Evolutionary conservation across 2,888 invertebrate species (phyloP), one percentile per base, ranked within the genome.

Genomic region (Drosophila setosimentum): DNA sequence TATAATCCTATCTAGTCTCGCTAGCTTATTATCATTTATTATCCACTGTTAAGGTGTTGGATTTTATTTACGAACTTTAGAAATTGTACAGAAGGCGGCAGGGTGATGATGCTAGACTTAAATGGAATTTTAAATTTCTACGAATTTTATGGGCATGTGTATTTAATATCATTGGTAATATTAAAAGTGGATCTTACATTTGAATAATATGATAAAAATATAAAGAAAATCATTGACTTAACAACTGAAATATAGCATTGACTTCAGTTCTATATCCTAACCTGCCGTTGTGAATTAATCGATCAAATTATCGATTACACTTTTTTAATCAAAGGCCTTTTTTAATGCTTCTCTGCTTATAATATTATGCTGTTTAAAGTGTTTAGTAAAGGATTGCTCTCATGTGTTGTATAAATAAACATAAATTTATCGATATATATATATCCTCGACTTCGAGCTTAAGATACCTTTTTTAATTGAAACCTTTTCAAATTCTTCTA

Each of bases 21-120:
- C 68, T 21, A 68, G 73, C 83, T 82, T 79, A 82, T 82, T 82
- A 83, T 67, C 84, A 83, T 82, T 83, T 83, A 74, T 82, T 79
- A 77, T 83, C 77, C 82, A 57, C 67, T 60, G 76, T 76, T 76
- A 64, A 72, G 71, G 72, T 71, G 75, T 74, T 69, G 59, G 61
- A 73, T 71, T 78, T 66, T 67, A 67, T 68, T 74, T 54, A 32
- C 11, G 32, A 51, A 45, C 21, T 57, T 58, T 2, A n/a, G 21
- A 24, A 16, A 45, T 24, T 24, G 27, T 62, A 45, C 10, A 8
- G n/a, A 49, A 16, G 24, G 16, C 33, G n/a, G 37, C 11, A 27
- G 1, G 37, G 3, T 55, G 11, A 29, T 29, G 40, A 4, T 16
- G 24, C 45, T 13, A 60, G 48, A 53, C 27, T n/a, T 58, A 50